Conservation (phyloP, 2,113 vertebrate genomes). For the Syngnathus floridae region DNA sequence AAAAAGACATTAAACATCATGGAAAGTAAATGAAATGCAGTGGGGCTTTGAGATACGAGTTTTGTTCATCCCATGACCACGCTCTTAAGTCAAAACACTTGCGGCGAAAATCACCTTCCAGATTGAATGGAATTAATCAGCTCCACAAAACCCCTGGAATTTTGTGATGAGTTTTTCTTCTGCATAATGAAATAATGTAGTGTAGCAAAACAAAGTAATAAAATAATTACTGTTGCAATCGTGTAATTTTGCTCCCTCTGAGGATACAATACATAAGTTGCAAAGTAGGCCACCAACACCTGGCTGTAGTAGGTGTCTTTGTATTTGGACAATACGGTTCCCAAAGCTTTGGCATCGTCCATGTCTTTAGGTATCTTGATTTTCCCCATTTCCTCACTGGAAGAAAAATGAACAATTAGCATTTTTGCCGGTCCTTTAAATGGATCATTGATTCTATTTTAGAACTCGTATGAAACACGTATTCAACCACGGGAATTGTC, state of each 20-base stretch:
- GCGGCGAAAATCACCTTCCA: too few relatives aligned
- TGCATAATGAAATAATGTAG: too few relatives aligned
- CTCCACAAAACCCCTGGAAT: too few relatives aligned
- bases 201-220: too few relatives aligned
- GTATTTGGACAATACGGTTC: conserved; percentile 95
- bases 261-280: conserved; percentile 99
- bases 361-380: conserved; percentile 96
- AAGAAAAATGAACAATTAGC: conserved; percentile 11
- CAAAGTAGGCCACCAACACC: conserved; percentile 94
- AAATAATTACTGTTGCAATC: not conserved
- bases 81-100: too few relatives aligned
- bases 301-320: conserved; percentile 97
- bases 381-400: conserved; percentile 87
- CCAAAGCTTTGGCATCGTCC: conserved; percentile 97
- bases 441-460: not conserved
- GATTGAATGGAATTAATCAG: too few relatives aligned
- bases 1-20: not conserved
- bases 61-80: too few relatives aligned
- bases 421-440: not conserved
- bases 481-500: too few relatives aligned
- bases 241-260: conserved; percentile 34
- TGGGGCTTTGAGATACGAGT: too few relatives aligned
- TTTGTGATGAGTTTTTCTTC: too few relatives aligned
- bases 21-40: not conserved
- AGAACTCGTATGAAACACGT: too few relatives aligned